Base-by-base conservation (phyloP, 2,113 vertebrate genomes). In the Cyprinodon tularosa region DNA sequence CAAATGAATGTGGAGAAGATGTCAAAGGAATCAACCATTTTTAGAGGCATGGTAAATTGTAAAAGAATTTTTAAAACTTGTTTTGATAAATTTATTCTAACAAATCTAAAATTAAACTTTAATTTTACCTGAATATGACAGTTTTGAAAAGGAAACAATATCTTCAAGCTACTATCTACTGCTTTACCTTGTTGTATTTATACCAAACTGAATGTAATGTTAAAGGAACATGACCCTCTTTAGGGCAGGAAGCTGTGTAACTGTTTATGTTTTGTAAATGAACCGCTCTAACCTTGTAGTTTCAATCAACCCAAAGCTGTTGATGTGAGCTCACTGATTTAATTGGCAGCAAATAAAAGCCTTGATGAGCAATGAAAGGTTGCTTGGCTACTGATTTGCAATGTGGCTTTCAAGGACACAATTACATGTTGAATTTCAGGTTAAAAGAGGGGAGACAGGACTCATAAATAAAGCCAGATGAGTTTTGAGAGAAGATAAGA, bases 361-460 rank as follows among this genome's bases (percentile, higher is more conserved):
- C 91, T 93, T 94, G 96, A 96, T 95, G 90, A 94, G 95, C 94
- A 92, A 94, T 95, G 94, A 95, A 95, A 93, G 93, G 96, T 96
- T 97, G 96, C 95, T 4, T 93, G 95, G 96, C 94, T 96, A 96
- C 95, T 92, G 93, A 94, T 95, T 94, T 66, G 71, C 78, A 94
- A 92, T 95, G 91, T 92, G 89, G 92, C 93, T 96, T 93, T 94
- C 90, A 91, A 94, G 93, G 94, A 89, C 94, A 88, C 37, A 80
- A 91, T 89, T 93, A 91, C 89, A 86, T 91, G 88, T 92, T 93
- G 95, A 95, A 97, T 96, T 95, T 90, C 93, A 95, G 94, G 89
- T 77, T 86, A 81, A 87, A 77, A 73, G 68, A 77, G 68, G 36
- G 36, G 73, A 78, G 83, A 79, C 42, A 80, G 63, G 38, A 79